phyloP scores from a whole-genome alignment of 53 echinoderm and acorn worm species.

The Paracentrotus lividus region DNA sequence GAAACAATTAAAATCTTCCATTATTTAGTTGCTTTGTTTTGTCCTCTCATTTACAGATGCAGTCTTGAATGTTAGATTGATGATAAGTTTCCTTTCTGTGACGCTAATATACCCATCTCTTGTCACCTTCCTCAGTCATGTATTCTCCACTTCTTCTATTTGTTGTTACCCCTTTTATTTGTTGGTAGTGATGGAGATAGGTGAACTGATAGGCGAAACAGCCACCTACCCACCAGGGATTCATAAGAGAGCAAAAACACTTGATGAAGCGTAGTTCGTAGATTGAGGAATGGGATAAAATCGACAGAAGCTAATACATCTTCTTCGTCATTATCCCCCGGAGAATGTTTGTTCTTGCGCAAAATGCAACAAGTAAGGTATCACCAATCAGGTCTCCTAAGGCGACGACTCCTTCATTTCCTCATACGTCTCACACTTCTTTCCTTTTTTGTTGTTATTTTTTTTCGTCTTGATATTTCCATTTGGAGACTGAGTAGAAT shows the following conservation, averaged over 20 bases:
- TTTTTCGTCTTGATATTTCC: not conserved
- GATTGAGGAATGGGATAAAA: slow-evolving; percentile 32
- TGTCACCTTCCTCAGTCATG: not conserved
- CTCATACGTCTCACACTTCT: not conserved
- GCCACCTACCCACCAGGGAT: slow-evolving; percentile 35
- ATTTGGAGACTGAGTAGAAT: not conserved
- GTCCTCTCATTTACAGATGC: not conserved
- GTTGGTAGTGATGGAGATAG: slow-evolving; percentile 44
- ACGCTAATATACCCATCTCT: not conserved
- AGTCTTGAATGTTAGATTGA: not conserved
- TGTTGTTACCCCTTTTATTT: slow-evolving; percentile 10
- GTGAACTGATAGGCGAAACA: not conserved
- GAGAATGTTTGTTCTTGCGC: slow-evolving; percentile 52
- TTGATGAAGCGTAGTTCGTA: slow-evolving; percentile 41
- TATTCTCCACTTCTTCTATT: not conserved
- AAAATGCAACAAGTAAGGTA: slow-evolving; percentile 51
- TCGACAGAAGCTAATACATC: slow-evolving; percentile 8
- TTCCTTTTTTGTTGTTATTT: not conserved
- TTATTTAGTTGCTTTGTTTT: not conserved
- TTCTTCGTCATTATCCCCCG: slow-evolving; percentile 50
- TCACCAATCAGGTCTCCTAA: slow-evolving; percentile 13
- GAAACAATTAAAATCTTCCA: too few species aligned
- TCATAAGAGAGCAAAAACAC: slow-evolving; percentile 33
- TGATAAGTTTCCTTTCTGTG: not conserved
- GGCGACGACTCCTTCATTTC: not conserved